A percentile compares a stretch with the other conserved stretches of the same genome.
Evolutionary conservation across 1,140 invertebrate species (phyloP).

Genomic region (Drosophila prosaltans): DNA sequence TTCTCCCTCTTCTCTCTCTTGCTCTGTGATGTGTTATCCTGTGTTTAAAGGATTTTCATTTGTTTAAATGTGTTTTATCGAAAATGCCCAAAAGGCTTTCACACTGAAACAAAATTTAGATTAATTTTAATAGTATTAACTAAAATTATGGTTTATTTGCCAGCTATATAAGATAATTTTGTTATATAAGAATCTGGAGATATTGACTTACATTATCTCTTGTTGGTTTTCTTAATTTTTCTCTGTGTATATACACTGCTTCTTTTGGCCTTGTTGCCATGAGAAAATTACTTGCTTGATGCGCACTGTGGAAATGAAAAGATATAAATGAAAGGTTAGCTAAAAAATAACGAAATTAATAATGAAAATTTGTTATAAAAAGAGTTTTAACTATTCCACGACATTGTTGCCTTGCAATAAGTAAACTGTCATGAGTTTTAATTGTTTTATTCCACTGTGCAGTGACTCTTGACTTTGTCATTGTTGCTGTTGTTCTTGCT

Average conservation of each 20-base stretch:
- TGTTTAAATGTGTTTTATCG: conserved; percentile 81
- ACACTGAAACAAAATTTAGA: conserved; percentile 15
- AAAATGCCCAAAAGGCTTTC: conserved; percentile 70
- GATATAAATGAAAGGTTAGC: too few relatives aligned
- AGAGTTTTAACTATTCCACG: too few relatives aligned
- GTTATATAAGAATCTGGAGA: too few relatives aligned
- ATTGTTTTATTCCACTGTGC: conserved; percentile 48
- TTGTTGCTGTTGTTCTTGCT: conserved; percentile 37
- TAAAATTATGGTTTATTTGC: conserved; percentile 1
- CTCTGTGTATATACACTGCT: conserved; percentile 24
- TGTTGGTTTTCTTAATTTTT: conserved; percentile 17
- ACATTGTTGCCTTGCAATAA: too few relatives aligned
- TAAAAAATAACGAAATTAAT: too few relatives aligned
- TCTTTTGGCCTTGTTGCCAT: background rate
- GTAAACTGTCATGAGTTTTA: background rate
- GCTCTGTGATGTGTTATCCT: conserved; percentile 55
- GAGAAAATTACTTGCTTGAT: too few relatives aligned
- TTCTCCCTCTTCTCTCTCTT: background rate
- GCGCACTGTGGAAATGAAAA: too few relatives aligned
- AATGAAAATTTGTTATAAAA: too few relatives aligned
- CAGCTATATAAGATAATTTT: too few relatives aligned
- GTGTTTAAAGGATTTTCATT: conserved; percentile 80
- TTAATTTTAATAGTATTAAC: conserved; percentile 32
- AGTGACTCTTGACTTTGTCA: conserved; percentile 62
- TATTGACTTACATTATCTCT: background rate